phyloP scores from a whole-genome alignment of 2,113 vertebrate genomes.

The Peromyscus polionotus region DNA sequence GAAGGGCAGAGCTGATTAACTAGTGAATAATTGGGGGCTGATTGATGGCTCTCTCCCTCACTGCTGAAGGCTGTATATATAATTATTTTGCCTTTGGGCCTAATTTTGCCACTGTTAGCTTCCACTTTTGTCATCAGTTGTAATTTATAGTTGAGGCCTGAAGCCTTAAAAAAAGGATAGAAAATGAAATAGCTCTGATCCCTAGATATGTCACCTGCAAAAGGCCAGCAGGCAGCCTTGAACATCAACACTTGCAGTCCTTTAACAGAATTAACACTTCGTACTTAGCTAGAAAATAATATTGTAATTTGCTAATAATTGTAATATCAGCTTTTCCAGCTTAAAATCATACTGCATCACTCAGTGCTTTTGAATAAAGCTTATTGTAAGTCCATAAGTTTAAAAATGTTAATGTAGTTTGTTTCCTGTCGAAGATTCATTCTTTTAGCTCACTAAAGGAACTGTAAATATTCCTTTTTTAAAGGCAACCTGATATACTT shows the following conservation, averaged over 20 bases:
- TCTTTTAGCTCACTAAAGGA: slow-evolving; percentile 8
- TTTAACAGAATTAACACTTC: slow-evolving; percentile 87
- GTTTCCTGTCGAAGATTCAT: background rate
- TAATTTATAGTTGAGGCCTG: slow-evolving; percentile 92
- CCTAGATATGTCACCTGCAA: slow-evolving; percentile 88
- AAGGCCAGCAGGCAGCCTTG: slow-evolving; percentile 86
- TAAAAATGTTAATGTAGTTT: slow-evolving; percentile 46
- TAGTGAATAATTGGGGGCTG: slow-evolving; percentile 94
- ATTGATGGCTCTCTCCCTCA: slow-evolving; percentile 93
- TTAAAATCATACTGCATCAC: slow-evolving; percentile 81
- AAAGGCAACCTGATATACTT: background rate
- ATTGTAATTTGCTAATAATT: slow-evolving; percentile 87
- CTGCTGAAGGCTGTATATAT: slow-evolving; percentile 93
- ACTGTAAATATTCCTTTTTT: background rate
- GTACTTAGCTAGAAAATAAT: slow-evolving; percentile 83
- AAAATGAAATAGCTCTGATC: slow-evolving; percentile 87
- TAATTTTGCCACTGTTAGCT: slow-evolving; percentile 92
- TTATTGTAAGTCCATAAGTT: slow-evolving; percentile 73
- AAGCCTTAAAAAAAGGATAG: slow-evolving; percentile 85
- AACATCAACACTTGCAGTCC: slow-evolving; percentile 86
- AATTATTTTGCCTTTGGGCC: slow-evolving; percentile 95
- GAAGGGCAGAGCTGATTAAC: slow-evolving; percentile 94
- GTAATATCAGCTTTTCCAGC: slow-evolving; percentile 83
- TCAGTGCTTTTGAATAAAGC: slow-evolving; percentile 75
- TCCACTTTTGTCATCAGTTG: slow-evolving; percentile 91